These are phyloP conservation scores for Leptodactylus fallax DNA, from an alignment of 2,797 vertebrate genomes.

Conservation along the genomic window DNA sequence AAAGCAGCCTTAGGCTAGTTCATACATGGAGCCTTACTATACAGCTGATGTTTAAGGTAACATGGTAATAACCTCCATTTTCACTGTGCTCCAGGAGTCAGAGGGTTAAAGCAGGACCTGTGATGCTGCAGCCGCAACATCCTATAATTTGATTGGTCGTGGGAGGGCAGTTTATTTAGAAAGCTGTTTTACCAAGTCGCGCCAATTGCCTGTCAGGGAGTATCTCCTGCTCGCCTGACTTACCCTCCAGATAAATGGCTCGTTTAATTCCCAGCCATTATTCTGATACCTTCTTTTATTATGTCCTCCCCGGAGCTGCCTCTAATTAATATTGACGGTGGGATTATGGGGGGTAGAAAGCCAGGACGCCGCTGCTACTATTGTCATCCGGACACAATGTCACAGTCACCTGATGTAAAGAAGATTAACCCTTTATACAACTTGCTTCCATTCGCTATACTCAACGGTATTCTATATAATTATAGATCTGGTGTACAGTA, in stretches of 20 bases:
- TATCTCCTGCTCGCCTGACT: constrained; percentile 51
- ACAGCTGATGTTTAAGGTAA: no score
- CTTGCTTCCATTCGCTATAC: no score
- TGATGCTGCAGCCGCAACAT: neutral
- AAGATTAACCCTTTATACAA: constrained; percentile 24
- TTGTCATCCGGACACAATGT: constrained; percentile 43
- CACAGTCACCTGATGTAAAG: constrained; percentile 38
- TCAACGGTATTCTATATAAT: no score
- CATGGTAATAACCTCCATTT: no score
- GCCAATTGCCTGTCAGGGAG: constrained; percentile 59
- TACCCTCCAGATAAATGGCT: constrained; percentile 59
- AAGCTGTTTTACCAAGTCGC: constrained; percentile 44
- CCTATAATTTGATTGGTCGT: constrained; percentile 55
- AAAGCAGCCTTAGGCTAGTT: no score
- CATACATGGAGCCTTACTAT: no score
- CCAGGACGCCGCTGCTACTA: constrained; percentile 33
- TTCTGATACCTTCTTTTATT: constrained; percentile 59
- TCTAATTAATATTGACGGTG: constrained; percentile 62
- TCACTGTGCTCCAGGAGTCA: neutral
- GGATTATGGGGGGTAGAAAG: constrained; percentile 43
- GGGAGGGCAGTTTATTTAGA: constrained; percentile 55
- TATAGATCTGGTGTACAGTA: no score
- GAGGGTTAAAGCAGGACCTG: neutral
- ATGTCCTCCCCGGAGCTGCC: constrained; percentile 42
- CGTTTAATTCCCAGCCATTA: constrained; percentile 60